Evolutionary conservation across 53 echinoderm and acorn worm genomes (phyloP).

Genomic region (Crossaster papposus): DNA sequence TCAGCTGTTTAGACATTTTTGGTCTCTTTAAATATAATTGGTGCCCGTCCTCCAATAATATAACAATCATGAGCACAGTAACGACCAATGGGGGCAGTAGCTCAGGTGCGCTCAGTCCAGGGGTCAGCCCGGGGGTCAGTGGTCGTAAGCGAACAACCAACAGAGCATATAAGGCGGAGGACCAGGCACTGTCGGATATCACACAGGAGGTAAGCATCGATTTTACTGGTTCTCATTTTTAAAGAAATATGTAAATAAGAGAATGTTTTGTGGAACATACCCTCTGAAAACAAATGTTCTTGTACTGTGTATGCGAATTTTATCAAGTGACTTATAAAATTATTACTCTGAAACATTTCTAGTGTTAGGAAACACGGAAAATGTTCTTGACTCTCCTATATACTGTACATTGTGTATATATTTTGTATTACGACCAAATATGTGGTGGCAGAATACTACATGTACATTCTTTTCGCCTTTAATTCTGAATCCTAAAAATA

Average conservation of each 20-base stretch:
- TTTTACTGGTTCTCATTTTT: slow-evolving; percentile 5
- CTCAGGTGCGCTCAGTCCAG: slow-evolving; percentile 52
- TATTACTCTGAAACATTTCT: no score
- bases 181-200: slow-evolving; percentile 79
- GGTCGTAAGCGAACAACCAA: slow-evolving; percentile 62
- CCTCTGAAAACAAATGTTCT: no score
- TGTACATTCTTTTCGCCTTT: no score
- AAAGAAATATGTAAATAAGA: neutral
- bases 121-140: slow-evolving; percentile 54
- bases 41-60: neutral
- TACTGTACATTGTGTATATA: no score
- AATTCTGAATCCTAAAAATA: no score
- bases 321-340: no score
- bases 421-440: no score
- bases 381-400: no score
- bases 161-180: slow-evolving; percentile 80
- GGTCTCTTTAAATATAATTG: neutral
- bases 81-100: slow-evolving; percentile 54
- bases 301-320: no score
- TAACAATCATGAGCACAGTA: slow-evolving; percentile 32
- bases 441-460: no score
- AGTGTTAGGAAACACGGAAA: no score
- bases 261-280: no score
- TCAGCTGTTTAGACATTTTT: neutral
- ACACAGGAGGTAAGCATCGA: slow-evolving; percentile 75